Evolutionary conservation across 2,888 invertebrate genomes (phyloP).

Genomic region (Drosophila planitibia): DNA sequence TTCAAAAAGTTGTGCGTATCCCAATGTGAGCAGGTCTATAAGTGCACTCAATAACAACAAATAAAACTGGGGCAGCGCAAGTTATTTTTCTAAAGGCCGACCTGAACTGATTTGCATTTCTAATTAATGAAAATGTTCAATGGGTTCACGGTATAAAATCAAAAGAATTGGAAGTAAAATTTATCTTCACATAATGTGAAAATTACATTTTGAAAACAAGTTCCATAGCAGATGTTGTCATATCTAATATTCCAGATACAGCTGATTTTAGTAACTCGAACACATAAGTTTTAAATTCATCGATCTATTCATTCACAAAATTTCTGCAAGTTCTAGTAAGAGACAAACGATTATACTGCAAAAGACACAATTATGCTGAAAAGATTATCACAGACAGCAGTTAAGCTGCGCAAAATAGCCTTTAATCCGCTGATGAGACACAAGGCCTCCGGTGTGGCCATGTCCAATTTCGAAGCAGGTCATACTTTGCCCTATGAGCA

Average conservation of each 20-base stretch:
- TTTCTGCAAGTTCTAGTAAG: slow-evolving; percentile 13
- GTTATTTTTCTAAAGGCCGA: too few relatives aligned
- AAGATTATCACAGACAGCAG: slow-evolving; percentile 10
- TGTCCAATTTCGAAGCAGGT: slow-evolving; percentile 95
- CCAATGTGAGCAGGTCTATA: too few relatives aligned
- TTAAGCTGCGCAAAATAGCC: slow-evolving; percentile 66
- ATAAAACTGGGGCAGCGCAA: too few relatives aligned
- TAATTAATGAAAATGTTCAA: neutral
- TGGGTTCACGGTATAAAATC: neutral
- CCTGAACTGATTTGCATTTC: too few relatives aligned
- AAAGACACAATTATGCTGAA: slow-evolving; percentile 5
- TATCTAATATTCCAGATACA: neutral
- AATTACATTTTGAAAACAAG: neutral
- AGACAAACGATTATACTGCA: neutral
- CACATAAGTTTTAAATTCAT: neutral
- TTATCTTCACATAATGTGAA: neutral
- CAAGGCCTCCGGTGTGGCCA: slow-evolving; percentile 96
- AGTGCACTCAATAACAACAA: too few relatives aligned
- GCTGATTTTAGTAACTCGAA: neutral
- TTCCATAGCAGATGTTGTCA: neutral
- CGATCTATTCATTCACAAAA: slow-evolving; percentile 11
- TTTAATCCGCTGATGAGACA: slow-evolving; percentile 91
- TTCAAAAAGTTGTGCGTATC: too few relatives aligned
- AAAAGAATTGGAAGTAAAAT: neutral
- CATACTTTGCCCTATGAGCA: slow-evolving; percentile 92